Percentiles rank a stretch among this genome's conserved stretches.
These are phyloP conservation scores for Protobothrops mucrosquamatus DNA, from an alignment of 2,113 vertebrate species.

Conservation along the genomic window DNA sequence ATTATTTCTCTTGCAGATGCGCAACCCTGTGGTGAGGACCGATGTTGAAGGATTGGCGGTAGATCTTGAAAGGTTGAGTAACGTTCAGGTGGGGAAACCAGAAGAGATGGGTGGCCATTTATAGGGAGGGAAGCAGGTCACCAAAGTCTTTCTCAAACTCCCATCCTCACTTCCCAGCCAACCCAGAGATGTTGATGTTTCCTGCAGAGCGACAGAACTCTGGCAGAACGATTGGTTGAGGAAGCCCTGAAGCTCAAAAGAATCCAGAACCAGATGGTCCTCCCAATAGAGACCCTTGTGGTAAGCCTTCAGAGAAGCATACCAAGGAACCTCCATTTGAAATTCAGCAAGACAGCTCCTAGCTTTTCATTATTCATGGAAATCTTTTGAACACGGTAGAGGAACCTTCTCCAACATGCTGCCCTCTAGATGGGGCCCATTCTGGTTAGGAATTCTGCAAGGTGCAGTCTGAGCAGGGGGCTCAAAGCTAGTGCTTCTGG, in stretches of 20 bases:
- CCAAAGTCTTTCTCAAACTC: not conserved
- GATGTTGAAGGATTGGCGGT: slow-evolving; percentile 39
- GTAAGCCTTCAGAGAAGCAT: slow-evolving; percentile 23
- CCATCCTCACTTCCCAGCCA: not conserved
- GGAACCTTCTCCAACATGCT: no score
- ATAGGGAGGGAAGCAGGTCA: not conserved
- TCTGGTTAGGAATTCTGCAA: not conserved
- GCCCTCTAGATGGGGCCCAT: no score
- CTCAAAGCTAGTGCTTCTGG: not conserved
- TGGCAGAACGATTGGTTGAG: slow-evolving; percentile 34
- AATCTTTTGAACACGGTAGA: no score
- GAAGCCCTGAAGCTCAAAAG: slow-evolving; percentile 49
- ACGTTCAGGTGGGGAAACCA: slow-evolving; percentile 57
- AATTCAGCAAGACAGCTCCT: not conserved
- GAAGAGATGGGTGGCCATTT: no score
- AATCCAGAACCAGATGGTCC: slow-evolving; percentile 55
- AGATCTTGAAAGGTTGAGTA: slow-evolving; percentile 57
- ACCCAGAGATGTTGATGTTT: not conserved
- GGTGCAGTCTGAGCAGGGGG: no score
- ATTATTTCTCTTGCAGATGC: slow-evolving; percentile 51
- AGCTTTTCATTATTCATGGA: no score
- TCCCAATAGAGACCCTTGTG: slow-evolving; percentile 57
- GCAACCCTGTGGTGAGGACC: slow-evolving; percentile 57
- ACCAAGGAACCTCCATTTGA: not conserved
- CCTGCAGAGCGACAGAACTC: slow-evolving; percentile 46